Percentiles rank a stretch among this genome's conserved stretches.
These are phyloP conservation scores for Gorilla gorilla DNA, from an alignment of 2,113 vertebrate species.

Conservation along the genomic window DNA sequence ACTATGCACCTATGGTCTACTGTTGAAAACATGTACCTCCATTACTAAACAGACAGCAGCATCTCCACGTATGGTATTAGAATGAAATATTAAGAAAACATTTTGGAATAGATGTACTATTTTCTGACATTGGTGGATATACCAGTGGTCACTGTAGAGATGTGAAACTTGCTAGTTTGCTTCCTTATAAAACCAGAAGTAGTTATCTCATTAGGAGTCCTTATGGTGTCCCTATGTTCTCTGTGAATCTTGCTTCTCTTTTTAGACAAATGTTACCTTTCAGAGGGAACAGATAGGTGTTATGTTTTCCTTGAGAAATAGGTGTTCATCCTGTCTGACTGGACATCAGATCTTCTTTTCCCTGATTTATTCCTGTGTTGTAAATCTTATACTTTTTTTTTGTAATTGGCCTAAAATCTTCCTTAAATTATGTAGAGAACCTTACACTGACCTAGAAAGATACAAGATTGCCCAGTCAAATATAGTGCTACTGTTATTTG, in stretches of 20 bases:
- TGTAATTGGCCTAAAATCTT: not conserved
- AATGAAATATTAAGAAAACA: not conserved
- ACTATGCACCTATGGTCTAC: not conserved
- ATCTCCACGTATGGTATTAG: not conserved
- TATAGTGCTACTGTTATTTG: not conserved
- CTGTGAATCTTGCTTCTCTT: not conserved
- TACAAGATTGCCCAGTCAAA: not conserved
- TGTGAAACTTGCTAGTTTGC: not conserved
- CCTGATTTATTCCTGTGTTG: not conserved
- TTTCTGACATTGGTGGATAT: not conserved
- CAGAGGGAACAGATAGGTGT: too few species aligned
- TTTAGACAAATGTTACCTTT: not conserved
- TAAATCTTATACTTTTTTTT: not conserved
- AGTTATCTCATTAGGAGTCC: not conserved
- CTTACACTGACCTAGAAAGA: not conserved
- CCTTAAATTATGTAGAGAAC: not conserved
- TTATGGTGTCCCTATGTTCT: not conserved
- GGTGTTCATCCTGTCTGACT: not conserved
- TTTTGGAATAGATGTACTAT: not conserved
- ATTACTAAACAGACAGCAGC: not conserved
- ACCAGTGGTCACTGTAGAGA: not conserved
- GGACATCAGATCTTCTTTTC: not conserved
- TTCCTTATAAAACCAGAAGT: not conserved
- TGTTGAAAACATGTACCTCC: not conserved
- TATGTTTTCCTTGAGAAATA: not conserved